These are phyloP conservation scores for Malurus cyaneus DNA, from an alignment of 2,113 vertebrate species.

Conservation along the genomic window DNA sequence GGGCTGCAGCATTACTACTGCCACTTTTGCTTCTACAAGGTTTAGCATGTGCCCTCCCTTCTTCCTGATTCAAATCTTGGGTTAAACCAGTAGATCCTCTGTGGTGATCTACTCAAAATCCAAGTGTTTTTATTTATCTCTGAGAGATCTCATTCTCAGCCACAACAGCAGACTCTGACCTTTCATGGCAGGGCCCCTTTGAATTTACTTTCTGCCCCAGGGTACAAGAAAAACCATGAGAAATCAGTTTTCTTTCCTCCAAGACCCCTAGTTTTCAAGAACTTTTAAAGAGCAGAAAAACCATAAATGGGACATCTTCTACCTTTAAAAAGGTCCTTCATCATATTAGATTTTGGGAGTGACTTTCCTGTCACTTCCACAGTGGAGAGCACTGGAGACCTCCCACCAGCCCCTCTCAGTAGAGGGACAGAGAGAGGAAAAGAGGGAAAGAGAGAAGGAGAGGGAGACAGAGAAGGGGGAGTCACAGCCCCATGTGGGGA, in stretches of 20 bases:
- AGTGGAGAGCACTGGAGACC: accelerated
- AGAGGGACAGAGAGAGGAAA: neutral
- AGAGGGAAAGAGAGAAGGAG: neutral
- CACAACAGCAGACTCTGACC: neutral
- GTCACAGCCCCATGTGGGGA: accelerated
- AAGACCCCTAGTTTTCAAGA: conserved; percentile 20
- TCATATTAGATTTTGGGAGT: neutral
- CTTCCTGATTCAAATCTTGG: neutral
- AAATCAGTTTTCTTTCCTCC: conserved; percentile 21
- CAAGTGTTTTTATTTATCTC: conserved; percentile 24
- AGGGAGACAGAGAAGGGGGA: neutral
- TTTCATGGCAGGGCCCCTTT: conserved; percentile 26
- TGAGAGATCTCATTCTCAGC: conserved; percentile 27
- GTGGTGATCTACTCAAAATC: neutral
- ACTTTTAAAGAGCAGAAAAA: conserved; percentile 23
- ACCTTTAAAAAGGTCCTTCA: neutral
- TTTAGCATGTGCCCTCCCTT: neutral
- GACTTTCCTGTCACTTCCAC: neutral
- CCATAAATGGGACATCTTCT: neutral
- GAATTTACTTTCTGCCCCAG: conserved; percentile 29
- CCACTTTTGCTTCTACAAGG: neutral
- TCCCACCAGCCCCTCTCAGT: neutral
- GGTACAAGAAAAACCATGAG: neutral
- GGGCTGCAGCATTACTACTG: neutral
- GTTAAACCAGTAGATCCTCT: neutral